Evolutionary conservation across 2,888 invertebrate genomes (phyloP), one percentile per base, ranked within the genome.

Genomic region (Volucella inanis): DNA sequence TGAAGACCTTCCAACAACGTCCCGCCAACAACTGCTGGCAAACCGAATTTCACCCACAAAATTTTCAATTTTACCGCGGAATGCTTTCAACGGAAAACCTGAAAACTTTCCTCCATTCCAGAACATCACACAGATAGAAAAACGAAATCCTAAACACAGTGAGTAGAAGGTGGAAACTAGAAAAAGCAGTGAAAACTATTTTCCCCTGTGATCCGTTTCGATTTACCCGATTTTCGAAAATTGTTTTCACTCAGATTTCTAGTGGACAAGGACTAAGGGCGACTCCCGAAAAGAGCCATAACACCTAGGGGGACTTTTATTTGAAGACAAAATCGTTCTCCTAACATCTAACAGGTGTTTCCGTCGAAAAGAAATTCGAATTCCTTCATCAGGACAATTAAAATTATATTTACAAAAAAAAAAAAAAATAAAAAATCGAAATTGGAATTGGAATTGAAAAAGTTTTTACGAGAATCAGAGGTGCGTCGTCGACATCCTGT

Each of bases 11-110:
- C 15, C 12, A 14, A n/a, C 49, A 18, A 47, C 31, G 41, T 31
- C 39, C 54, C 61, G 11, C 18, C 38, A 4, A 38, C 12, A n/a
- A 31, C 39, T 52, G 61, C 22, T 41, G 77, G 65, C 67, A 80
- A 76, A 85, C 64, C 72, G 64, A 85, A 81, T 85, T 80, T 61
- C 77, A 68, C 76, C 80, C 85, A 6, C 31, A 31, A 31, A 68
- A 85, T 78, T 86, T 86, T 82, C 86, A 86, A 78, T 86, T 86
- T 86, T 78, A 82, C 86, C 86, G 86, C 86, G 82, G 65, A 82
- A 86, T 86, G 82, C 82, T 82, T 82, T 78, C 77, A 82, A 67
- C 81, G n/a, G 31, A 76, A 62, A 81, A 77, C 76, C 76, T 67
- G 61, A 49, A 85, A 85, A 80, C 71, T 80, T 85, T 85, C 76